Evolutionary conservation across 2,797 vertebrate species (phyloP).

Genomic region (Sciaenops ocellatus): DNA sequence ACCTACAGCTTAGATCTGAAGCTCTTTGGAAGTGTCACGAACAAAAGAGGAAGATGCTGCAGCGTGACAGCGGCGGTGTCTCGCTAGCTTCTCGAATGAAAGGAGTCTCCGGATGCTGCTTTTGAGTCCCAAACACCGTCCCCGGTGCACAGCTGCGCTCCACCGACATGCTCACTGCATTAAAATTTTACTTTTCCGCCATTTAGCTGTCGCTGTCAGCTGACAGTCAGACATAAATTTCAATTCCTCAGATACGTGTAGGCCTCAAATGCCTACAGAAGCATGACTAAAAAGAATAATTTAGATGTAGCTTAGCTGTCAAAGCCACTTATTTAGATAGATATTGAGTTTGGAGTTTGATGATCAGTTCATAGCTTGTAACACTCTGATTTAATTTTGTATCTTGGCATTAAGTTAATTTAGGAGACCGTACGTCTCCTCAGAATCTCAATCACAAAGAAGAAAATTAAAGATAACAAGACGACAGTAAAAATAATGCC

Average conservation of each 20-base stretch:
- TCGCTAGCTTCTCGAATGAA: slow-evolving; percentile 45
- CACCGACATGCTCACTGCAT: slow-evolving; percentile 45
- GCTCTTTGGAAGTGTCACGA: slow-evolving; percentile 61
- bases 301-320: slow-evolving; percentile 43
- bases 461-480: not conserved
- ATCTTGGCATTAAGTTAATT: not conserved
- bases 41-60: slow-evolving; percentile 58
- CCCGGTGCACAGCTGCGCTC: slow-evolving; percentile 46
- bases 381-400: not conserved
- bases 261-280: slow-evolving; percentile 10
- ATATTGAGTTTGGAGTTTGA: slow-evolving; percentile 12
- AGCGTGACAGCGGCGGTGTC: slow-evolving; percentile 49
- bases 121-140: slow-evolving; percentile 46
- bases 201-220: slow-evolving; percentile 65
- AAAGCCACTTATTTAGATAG: slow-evolving; percentile 19
- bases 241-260: slow-evolving; percentile 30
- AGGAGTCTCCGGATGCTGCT: slow-evolving; percentile 59
- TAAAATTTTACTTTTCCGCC: slow-evolving; percentile 51
- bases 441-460: not conserved
- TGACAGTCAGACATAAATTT: slow-evolving; percentile 44
- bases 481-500: slow-evolving; percentile 17
- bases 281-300: slow-evolving; percentile 34
- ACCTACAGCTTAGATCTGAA: slow-evolving; percentile 57
- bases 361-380: not conserved
- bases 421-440: not conserved